Evolutionary conservation across 1,140 invertebrate genomes (phyloP), one percentile per base, ranked within the genome.

Genomic region (Rhopalosiphum padi): DNA sequence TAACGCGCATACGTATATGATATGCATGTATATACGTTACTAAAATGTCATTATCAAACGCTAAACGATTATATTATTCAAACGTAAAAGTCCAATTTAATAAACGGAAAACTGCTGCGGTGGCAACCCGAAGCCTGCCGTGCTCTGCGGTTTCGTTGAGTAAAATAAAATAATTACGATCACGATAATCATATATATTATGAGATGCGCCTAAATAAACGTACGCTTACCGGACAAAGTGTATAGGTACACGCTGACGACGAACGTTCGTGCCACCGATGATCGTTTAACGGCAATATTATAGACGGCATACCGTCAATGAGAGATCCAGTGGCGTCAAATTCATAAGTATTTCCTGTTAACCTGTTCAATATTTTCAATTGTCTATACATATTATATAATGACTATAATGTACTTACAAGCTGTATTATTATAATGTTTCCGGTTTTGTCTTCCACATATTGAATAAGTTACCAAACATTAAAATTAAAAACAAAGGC

Each of bases 41-140:
- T 77, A 77, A 77, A 77, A 77, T 77, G 60, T 77, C 60, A 77
- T 77, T 77, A 77, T 77, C 60, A 77, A 77, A 77, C 60, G 60
- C 60, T 77, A 77, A 77, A 77, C n/a, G 60, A n/a, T 77, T 77
- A 77, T 77, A 77, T 77, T 77, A 77, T 77, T 77, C 60, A 77
- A 77, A 77, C 60, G 60, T 77, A 77, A 77, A 77, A 77, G 60
- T 77, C 60, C n/a, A 77, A 77, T 77, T 77, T n/a, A 77, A 77
- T 77, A 77, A 77, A 77, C 60, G 60, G 60, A 77, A 77, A 77
- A 77, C n/a, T 77, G 60, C 60, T 77, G 60, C 4, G 30, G 30
- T 77, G 15, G 60, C 5, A 77, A 77, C 60, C 4, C n/a, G n/a
- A 77, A 77, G 60, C 60, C 30, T n/a, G 60, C n/a, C 15, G 30